phyloP scores from a whole-genome alignment of 2,113 vertebrate species.

The Rhynchopsitta pachyrhyncha region DNA sequence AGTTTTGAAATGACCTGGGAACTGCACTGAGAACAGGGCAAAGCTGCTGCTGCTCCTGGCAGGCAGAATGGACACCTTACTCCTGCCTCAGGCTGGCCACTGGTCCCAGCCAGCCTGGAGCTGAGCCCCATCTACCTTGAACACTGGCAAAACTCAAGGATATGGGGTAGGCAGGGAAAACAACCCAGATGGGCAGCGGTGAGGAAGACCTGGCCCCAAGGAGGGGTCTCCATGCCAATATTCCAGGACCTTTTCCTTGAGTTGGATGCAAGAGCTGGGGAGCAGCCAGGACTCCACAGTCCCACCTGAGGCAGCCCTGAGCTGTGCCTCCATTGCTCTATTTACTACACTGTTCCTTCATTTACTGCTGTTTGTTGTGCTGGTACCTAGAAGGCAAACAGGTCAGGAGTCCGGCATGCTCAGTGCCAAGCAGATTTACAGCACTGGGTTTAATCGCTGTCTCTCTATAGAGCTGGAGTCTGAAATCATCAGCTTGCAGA shows the following conservation, averaged over 20 bases:
- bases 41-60: not conserved
- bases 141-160: not conserved
- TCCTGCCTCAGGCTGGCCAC: not conserved
- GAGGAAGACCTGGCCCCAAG: not conserved
- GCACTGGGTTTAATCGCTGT: not conserved
- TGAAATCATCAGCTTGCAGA: not conserved
- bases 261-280: not conserved
- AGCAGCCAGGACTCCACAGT: not conserved
- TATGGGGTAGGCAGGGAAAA: not conserved
- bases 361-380: not conserved
- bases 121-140: not conserved
- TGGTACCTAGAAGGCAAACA: not conserved
- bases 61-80: fast-evolving
- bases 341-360: not conserved
- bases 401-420: fast-evolving
- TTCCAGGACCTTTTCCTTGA: not conserved
- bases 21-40: fast-evolving
- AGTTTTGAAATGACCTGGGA: not conserved
- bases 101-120: not conserved
- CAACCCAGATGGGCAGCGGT: fast-evolving
- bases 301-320: not conserved
- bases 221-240: not conserved
- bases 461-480: not conserved
- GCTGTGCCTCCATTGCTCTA: not conserved
- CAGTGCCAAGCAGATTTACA: not conserved